Evolutionary conservation across 2,113 vertebrate genomes (phyloP), one percentile per base, ranked within the genome.

Genomic region (Gnathonemus longibarbis): DNA sequence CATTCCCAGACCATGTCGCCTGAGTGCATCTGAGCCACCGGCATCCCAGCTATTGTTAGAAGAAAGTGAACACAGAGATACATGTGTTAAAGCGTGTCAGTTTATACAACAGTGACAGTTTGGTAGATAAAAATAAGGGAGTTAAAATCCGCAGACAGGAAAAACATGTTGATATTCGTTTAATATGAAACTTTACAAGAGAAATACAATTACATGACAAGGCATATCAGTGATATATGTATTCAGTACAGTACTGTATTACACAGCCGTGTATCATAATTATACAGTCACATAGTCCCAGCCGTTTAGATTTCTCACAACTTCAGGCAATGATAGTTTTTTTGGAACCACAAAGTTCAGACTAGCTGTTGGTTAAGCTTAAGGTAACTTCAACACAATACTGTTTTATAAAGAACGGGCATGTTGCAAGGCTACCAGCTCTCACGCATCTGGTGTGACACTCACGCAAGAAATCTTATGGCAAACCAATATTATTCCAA

Each of bases 1-100:
- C 85, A 49, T 70, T 93, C 91, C 92, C 93, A 91, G 93, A 89
- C 91, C 83, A 90, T 62, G 92, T 94, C 92, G 88, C 84, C 86
- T 91, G 48, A 87, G 89, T 91, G 91, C 92, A 90, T 92, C 88
- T 91, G 89, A 92, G 91, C 91, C 90, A 88, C 13, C 35, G 42
- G n/a, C 90, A 48, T 89, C 89, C 5, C 46, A 89, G 92, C 77
- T 89, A 89, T 56, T 89, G 39, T 89, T 62, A 84, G 80, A 48
- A 50, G 35, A 84, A 89, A 89, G 80, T 84, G 53, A 70, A 11
- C 46, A 5, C 46, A 0, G 83, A 0, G 83, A 58, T 87, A 13
- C 74, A 52, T 56, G 31, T 48, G 52, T 35, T 42, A 90, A 89
- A 85, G 39, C 39, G 74, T 87, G 42, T 70, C n/a, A 62, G 27